Base-by-base conservation (phyloP, 2,888 invertebrate genomes). In the Acleris holmiana region DNA sequence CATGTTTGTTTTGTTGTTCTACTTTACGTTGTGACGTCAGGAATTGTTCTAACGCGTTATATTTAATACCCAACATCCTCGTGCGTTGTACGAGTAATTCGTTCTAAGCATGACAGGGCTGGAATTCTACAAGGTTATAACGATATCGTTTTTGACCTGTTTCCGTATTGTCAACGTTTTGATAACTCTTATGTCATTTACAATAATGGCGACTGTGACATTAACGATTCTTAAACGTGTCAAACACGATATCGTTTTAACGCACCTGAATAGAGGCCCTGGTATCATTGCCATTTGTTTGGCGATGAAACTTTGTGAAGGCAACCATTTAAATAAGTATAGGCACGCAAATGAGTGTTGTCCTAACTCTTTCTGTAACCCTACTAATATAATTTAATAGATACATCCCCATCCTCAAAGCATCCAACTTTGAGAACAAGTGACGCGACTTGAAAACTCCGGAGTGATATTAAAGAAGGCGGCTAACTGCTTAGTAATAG, bases 1-100 rank as follows among this genome's bases (percentile, higher is more conserved):
- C 35, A 54, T 60, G 48, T 50, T 65, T 65, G 59, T 60, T 60
- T 49, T 60, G 60, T 57, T 47, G 47, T 65, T 65, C 60, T 60
- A 60, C 59, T 54, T 65, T 60, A 65, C 46, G 49, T 60, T 35
- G 59, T 50, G 54, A 65, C 49, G 53, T 54, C 19, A 48, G 21
- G 59, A 21, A 64, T 59, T 64, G 64, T 60, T 65, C 59, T 55
- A 60, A 65, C 54, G 59, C 44, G 59, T 65, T 65, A 54, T 65
- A 65, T 60, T 65, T 65, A 65, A 64, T 54, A 48, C 21, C 64
- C 41, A 54, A 61, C 49, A 18, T 51, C 48, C 48, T 41, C 41
- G 51, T 41, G 57, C 7, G 19, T 41, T 47, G 48, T n/a, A n/a
- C n/a, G n/a, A n/a, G n/a, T 48, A 64, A 64, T 64, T 59, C 54